Evolutionary conservation across 2,888 invertebrate genomes (phyloP), one percentile per base, ranked within the genome.

Genomic region (Drosophila leonis): DNA sequence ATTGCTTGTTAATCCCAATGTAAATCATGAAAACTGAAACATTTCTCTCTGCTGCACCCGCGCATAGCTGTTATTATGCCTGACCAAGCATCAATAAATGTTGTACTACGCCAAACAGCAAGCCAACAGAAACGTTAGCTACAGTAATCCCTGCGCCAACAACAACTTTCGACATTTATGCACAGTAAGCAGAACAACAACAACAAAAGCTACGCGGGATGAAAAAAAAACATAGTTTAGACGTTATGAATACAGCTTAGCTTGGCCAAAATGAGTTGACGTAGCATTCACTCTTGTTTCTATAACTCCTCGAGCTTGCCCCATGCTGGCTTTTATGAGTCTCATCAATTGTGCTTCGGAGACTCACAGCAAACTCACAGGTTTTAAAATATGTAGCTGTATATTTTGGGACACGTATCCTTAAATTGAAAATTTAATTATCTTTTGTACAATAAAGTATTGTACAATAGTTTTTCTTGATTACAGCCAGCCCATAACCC

Each of bases 71-170:
- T 64, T 74, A 56, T 66, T 72, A 66, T 78, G 74, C 77, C 72
- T 70, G 72, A 66, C 79, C 76, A 81, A 88, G 83, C 85, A 88
- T 85, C 85, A 87, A 85, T 87, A 85, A 84, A 79, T 87, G 84
- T 80, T 86, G 48, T 72, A 75, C 87, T 72, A 80, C 75, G 64
- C 64, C 78, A 69, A 77, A 70, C 81, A 72, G 67, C 61, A 56
- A 65, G 62, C 29, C 61, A 52, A 39, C 54, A 54, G 51, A 52
- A 49, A 60, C 20, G 46, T 52, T 57, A 75, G 65, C 74, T 52
- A 55, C 57, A 52, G 65, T 77, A 77, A 77, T 77, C 77, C 59
- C 56, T 61, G 63, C 62, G 59, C 49, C 72, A 78, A 68, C 65
- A 60, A 29, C 65, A 51, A 56, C 48, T 46, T 52, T 57, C 57